Evolutionary conservation across 2,888 invertebrate species (phyloP), one percentile per base, ranked within the genome.

Genomic region (Coleophora flavipennella): DNA sequence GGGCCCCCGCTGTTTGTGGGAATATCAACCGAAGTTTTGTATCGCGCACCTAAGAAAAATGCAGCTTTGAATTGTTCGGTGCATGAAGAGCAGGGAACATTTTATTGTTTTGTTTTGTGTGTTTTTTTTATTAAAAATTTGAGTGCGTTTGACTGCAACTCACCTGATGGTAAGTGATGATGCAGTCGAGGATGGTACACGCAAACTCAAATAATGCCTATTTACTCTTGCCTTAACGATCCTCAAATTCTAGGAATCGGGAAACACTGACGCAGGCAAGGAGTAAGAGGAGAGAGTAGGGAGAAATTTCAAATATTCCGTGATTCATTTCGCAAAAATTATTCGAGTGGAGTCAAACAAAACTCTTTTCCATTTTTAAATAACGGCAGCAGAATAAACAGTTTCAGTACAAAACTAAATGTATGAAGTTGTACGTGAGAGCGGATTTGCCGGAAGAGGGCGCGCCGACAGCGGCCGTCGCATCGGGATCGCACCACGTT

Each of bases 381-480:
- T 57, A 20, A 20, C 20, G 20, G 20, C 20, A 20, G 55, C 58
- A 55, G 58, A 55, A 51, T 48, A 44, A 62, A 57, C 59, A 62
- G 65, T 65, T 67, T 75, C 66, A 69, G 71, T 20, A 73, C 71
- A 68, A 75, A 78, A 72, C 71, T 77, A 72, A 78, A 74, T 78
- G 75, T 76, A 71, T 58, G 63, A 65, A 76, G 77, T 75, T 73
- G 76, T 79, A 20, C 20, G 20, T 6, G 20, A 68, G 75, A 68
- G 76, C 78, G 74, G 85, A 81, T 74, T 81, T 85, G 61, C 79
- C 83, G 71, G 86, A 86, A 71, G 73, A 83, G 65, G 78, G 69
- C 61, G 75, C 79, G 72, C 75, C 83, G 73, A 81, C 83, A 67
- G 77, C 85, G 62, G 74, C 77, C 72, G 78, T 78, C 66, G 86